These are phyloP conservation scores for Formica aserva DNA, from an alignment of 2,888 invertebrate genomes.

Conservation along the genomic window DNA sequence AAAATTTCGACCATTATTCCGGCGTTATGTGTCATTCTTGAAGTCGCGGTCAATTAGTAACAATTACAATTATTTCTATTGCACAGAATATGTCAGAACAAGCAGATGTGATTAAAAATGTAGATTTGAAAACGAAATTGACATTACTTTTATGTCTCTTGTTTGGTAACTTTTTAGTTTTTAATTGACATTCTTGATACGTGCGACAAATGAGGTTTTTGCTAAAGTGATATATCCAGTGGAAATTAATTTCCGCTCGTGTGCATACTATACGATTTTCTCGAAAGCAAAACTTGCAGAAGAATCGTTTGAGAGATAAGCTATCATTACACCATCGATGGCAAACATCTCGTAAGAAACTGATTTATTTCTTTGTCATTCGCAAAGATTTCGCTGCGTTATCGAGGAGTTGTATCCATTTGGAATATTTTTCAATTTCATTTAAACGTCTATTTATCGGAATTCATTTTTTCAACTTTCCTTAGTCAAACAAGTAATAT, in stretches of 20 bases:
- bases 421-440: not conserved
- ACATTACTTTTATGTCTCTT: not conserved
- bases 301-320: conserved; percentile 14
- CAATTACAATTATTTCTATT: not conserved
- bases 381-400: not conserved
- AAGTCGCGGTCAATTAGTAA: not conserved
- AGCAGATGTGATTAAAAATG: not conserved
- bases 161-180: not conserved
- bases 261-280: not conserved
- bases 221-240: not conserved
- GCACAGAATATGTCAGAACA: not conserved
- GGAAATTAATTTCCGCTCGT: not conserved
- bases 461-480: not conserved
- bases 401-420: not conserved
- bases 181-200: not conserved
- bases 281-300: not conserved
- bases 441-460: not conserved
- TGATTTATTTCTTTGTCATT: conserved; percentile 15
- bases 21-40: not conserved
- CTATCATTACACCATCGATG: not conserved
- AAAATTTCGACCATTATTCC: conserved; percentile 39
- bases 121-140: not conserved
- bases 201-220: not conserved
- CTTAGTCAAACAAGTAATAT: not conserved
- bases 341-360: not conserved